Evolutionary conservation across 2,888 invertebrate genomes (phyloP), one percentile per base, ranked within the genome.

Genomic region (Scaptomyza reducta): DNA sequence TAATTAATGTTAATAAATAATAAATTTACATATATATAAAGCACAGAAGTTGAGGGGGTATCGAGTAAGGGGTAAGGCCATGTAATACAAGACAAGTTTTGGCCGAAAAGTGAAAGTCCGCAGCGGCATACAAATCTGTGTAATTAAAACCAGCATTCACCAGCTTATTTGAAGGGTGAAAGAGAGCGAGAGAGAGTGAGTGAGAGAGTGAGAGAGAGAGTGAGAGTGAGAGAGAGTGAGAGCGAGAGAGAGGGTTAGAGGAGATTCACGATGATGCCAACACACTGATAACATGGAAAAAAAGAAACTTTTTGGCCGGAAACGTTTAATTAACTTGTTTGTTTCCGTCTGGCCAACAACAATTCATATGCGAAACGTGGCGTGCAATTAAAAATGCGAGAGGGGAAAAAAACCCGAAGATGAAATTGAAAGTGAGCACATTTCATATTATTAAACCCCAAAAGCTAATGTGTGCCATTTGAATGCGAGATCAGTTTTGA

Each of bases 1-100:
- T 85, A 85, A 85, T 85, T 85, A 87, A 87, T 87, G 87, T 70
- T 85, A 85, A 85, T 85, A 84, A 84, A 84, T 84, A 84, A 87
- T 84, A 85, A 85, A 85, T 85, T 85, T 87, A 85, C 84, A 85
- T 85, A 84, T 16, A 62, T 59, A 78, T 78, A 79, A 80, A 80
- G 22, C 82, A 82, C 33, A 58, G 61, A 76, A 65, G 70, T 62
- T 4, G 22, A 22, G 5, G 22, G 22, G 22, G 22, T 22, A 22
- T 22, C 22, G 22, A 27, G 27, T 60, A 66, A 58, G 45, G 45
- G 25, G 9, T 35, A 41, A n/a, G 18, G 18, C 50, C 57, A 67
- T 84, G 82, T 76, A 85, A 87, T 78, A 68, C 68, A 70, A 74
- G 79, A 68, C 73, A 69, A 67, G 67, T 70, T 46, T 40, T 70